phyloP scores from a whole-genome alignment of 2,113 vertebrate genomes.

The Polyodon spathula region DNA sequence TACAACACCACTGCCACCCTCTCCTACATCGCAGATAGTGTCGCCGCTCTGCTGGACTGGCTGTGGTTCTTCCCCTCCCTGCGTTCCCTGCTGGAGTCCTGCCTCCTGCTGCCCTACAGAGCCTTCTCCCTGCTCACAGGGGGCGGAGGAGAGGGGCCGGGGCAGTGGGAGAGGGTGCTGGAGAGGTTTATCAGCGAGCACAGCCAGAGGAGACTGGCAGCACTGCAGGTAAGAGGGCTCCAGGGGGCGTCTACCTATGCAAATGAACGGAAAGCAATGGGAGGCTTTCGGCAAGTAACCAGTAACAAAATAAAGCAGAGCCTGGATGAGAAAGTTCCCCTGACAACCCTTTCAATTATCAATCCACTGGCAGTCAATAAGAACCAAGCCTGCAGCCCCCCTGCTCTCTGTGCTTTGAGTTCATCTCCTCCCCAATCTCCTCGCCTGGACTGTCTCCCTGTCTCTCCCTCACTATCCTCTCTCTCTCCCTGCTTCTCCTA shows the following conservation, averaged over 20 bases:
- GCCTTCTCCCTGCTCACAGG: slow-evolving; percentile 43
- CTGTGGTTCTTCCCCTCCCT: slow-evolving; percentile 71
- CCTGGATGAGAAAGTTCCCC: too few species aligned
- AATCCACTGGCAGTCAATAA: too few species aligned
- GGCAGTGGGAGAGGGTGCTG: slow-evolving; percentile 71
- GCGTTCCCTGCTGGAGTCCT: slow-evolving; percentile 50
- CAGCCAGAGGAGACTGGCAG: slow-evolving; percentile 54
- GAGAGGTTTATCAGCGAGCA: slow-evolving; percentile 66
- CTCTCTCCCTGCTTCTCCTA: neutral
- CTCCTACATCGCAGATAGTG: slow-evolving; percentile 54
- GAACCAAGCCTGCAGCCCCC: too few species aligned
- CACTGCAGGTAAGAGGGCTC: slow-evolving; percentile 62
- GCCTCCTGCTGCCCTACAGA: slow-evolving; percentile 66
- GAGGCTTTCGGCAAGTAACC: too few species aligned
- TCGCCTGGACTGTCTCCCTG: too few species aligned
- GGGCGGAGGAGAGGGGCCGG: slow-evolving; percentile 42
- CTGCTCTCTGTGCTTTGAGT: too few species aligned
- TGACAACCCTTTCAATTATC: too few species aligned
- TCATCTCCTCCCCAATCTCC: too few species aligned
- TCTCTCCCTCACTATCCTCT: neutral
- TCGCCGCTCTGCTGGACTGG: slow-evolving; percentile 58
- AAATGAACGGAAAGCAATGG: slow-evolving; percentile 1
- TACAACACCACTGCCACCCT: slow-evolving; percentile 64
- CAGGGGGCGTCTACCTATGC: slow-evolving; percentile 9
- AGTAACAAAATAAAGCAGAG: too few species aligned